Conservation (phyloP, 2,888 invertebrate genomes). For the Muschampia plurimacula region DNA sequence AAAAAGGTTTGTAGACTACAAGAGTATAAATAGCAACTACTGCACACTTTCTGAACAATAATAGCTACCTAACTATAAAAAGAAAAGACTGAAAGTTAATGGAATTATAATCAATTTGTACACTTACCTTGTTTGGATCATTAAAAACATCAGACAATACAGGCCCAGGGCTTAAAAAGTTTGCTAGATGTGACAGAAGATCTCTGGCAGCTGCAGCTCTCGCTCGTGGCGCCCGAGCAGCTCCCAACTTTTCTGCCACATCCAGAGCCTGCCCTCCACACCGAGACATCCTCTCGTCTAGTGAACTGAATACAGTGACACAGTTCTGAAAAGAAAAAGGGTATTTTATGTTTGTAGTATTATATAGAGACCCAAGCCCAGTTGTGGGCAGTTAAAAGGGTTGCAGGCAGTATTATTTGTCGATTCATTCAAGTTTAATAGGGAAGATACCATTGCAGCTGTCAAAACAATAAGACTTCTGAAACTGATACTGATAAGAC, state of each 20-base stretch:
- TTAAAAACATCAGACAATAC: constrained; percentile 94
- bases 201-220: constrained; percentile 98
- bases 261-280: constrained; percentile 99
- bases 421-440: too few species aligned
- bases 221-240: constrained; percentile 97
- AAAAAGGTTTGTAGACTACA: too few species aligned
- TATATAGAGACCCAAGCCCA: too few species aligned
- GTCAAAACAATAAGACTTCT: too few species aligned
- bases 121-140: constrained; percentile 90
- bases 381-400: too few species aligned
- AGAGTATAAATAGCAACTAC: too few species aligned
- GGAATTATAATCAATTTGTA: not conserved
- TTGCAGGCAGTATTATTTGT: too few species aligned
- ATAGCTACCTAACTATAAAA: not conserved
- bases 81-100: not conserved
- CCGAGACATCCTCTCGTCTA: constrained; percentile 98
- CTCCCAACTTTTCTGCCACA: constrained; percentile 99
- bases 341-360: not conserved
- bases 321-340: constrained; percentile 86
- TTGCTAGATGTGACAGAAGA: constrained; percentile 95
- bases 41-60: not conserved
- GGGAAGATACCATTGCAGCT: too few species aligned
- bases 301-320: constrained; percentile 94
- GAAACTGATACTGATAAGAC: too few species aligned
- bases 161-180: constrained; percentile 94